phyloP scores from a whole-genome alignment of 2,113 vertebrate species.

The Clarias gariepinus region DNA sequence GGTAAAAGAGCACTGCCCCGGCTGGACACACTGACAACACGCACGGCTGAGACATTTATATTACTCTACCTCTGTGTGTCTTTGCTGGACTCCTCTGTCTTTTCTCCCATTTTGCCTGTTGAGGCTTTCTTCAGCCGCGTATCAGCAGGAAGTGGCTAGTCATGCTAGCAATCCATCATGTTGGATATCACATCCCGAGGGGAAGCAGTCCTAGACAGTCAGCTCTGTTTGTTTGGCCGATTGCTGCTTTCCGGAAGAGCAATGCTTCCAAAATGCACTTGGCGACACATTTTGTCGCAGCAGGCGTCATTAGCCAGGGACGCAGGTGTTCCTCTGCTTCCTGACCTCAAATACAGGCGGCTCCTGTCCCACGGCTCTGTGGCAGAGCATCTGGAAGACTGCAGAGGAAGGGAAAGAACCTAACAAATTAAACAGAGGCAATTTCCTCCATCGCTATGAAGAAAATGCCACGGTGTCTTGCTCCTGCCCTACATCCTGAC shows the following conservation, averaged over 20 bases:
- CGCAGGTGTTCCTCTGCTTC: slow-evolving; percentile 62
- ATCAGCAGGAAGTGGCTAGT: slow-evolving; percentile 56
- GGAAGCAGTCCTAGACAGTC: slow-evolving; percentile 40
- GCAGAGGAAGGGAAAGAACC: not conserved
- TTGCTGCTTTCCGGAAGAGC: slow-evolving; percentile 64
- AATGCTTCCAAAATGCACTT: slow-evolving; percentile 64
- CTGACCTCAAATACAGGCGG: slow-evolving; percentile 62
- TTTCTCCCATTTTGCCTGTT: not conserved
- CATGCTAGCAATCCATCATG: slow-evolving; percentile 69
- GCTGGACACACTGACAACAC: not conserved
- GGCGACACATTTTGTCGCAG: slow-evolving; percentile 57
- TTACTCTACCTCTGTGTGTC: not conserved
- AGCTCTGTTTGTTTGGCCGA: slow-evolving; percentile 58
- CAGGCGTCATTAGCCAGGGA: slow-evolving; percentile 63
- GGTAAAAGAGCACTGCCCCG: not conserved
- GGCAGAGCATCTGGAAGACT: slow-evolving; percentile 47
- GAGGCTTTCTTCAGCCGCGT: slow-evolving; percentile 56
- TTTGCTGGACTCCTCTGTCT: not conserved
- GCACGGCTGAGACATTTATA: not conserved
- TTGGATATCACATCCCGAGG: slow-evolving; percentile 52
- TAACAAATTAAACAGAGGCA: slow-evolving; percentile 1
- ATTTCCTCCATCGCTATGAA: not conserved
- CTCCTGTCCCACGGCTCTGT: slow-evolving; percentile 54
- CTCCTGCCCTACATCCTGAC: not conserved
- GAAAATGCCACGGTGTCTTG: not conserved